Conservation (phyloP, 2,888 invertebrate genomes). For the Caenorhabditis afra region DNA sequence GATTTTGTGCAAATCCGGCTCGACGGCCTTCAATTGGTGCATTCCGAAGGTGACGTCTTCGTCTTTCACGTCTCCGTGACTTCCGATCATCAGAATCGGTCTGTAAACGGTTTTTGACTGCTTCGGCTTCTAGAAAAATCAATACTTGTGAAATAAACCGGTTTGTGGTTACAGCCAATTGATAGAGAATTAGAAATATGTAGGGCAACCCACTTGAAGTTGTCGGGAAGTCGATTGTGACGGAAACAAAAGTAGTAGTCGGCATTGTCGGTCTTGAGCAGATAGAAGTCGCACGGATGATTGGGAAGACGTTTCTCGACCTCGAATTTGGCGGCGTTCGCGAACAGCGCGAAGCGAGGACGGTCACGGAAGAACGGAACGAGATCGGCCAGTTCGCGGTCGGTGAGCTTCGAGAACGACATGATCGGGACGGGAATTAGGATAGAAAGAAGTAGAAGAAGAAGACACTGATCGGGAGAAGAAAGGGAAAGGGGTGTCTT, state of each 20-base stretch:
- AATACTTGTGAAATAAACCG: too few species aligned
- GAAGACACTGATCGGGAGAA: too few species aligned
- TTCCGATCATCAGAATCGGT: conserved; percentile 27
- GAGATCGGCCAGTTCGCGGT: neutral
- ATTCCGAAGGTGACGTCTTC: conserved; percentile 4
- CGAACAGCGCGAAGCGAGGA: conserved; percentile 28
- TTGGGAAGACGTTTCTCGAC: conserved; percentile 4
- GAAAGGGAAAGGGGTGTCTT: too few species aligned
- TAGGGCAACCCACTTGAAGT: too few species aligned
- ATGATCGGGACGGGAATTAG: too few species aligned
- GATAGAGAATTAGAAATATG: too few species aligned
- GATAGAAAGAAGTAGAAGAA: too few species aligned
- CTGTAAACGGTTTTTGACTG: neutral
- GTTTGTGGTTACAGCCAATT: too few species aligned
- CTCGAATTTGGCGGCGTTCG: conserved; percentile 25
- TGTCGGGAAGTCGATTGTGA: conserved; percentile 15
- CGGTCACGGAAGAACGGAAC: conserved; percentile 11
- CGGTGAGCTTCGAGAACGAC: conserved; percentile 13
- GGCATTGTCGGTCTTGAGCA: neutral
- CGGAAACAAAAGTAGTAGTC: conserved; percentile 31
- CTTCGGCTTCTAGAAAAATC: too few species aligned
- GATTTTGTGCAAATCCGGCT: conserved; percentile 13
- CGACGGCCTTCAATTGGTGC: neutral
- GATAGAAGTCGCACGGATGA: conserved; percentile 38
- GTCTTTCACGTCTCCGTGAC: neutral